These are phyloP conservation scores for Spongilla lacustris DNA, from an alignment of 37 sponge, comb jelly and placozoan species.

Conservation along the genomic window DNA sequence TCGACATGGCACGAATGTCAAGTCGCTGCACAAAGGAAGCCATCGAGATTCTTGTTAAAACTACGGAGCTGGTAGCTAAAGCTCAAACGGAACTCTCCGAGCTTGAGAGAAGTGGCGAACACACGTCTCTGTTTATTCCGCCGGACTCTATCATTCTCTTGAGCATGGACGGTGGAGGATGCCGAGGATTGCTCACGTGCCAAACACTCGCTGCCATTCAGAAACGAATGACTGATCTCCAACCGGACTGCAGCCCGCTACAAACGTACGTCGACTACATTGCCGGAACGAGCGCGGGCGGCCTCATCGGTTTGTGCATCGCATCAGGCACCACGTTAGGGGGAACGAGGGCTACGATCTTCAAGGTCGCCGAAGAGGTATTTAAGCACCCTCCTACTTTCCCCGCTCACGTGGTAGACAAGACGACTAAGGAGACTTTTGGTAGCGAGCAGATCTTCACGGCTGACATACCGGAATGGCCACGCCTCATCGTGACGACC, in stretches of 20 bases:
- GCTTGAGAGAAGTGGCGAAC: background rate
- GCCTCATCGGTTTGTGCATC: constrained; percentile 27
- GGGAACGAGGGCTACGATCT: constrained; percentile 9
- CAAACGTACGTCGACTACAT: constrained; percentile 60
- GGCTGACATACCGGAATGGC: constrained; percentile 24
- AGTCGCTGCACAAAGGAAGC: background rate
- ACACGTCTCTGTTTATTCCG: background rate
- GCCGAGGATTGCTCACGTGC: constrained; percentile 33
- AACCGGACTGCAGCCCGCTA: constrained; percentile 28
- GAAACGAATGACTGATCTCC: constrained; percentile 21
- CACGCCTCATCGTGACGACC: constrained; percentile 60
- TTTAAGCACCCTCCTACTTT: constrained; percentile 5
- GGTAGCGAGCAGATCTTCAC: constrained; percentile 11
- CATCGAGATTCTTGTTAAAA: constrained; percentile 14
- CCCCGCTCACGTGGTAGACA: background rate
- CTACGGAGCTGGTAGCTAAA: background rate
- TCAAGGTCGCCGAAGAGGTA: constrained; percentile 21
- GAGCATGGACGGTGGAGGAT: constrained; percentile 72
- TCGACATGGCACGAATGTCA: constrained; percentile 5
- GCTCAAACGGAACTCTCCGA: background rate
- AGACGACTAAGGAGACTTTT: background rate
- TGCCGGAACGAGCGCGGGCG: constrained; percentile 78
- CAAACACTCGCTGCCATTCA: constrained; percentile 35
- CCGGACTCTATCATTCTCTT: constrained; percentile 37
- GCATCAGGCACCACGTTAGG: background rate